These are phyloP conservation scores for Monomorium pharaonis DNA, from an alignment of 1,140 invertebrate genomes.

Conservation along the genomic window DNA sequence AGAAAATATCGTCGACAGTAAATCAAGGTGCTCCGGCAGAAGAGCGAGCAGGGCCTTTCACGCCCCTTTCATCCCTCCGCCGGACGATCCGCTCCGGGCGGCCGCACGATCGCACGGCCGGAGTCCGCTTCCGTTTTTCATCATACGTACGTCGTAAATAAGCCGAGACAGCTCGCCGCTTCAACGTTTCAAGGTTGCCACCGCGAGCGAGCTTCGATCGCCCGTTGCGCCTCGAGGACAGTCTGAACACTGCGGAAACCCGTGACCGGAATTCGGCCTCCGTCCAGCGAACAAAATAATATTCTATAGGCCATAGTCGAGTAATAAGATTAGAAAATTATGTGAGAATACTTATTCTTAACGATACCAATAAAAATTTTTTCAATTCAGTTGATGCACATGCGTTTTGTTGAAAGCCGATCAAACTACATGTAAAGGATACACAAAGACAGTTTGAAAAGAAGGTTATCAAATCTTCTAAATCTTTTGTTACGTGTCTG, in stretches of 20 bases:
- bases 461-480: not conserved
- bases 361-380: not conserved
- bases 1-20: slow-evolving; percentile 82
- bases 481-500: no score
- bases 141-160: slow-evolving; percentile 74
- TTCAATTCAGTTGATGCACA: not conserved
- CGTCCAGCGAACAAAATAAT: not conserved
- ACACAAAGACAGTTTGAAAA: not conserved
- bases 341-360: not conserved
- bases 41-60: slow-evolving; percentile 68
- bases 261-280: not conserved
- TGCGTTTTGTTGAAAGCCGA: not conserved
- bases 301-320: not conserved
- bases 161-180: not conserved
- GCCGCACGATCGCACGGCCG: slow-evolving; percentile 65
- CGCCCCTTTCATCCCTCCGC: slow-evolving; percentile 60
- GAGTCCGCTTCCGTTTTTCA: slow-evolving; percentile 76
- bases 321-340: not conserved
- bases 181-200: slow-evolving; percentile 53
- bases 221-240: not conserved
- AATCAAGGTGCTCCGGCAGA: slow-evolving; percentile 81
- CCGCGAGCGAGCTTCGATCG: slow-evolving; percentile 31
- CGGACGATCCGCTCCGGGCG: slow-evolving; percentile 59
- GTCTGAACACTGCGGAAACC: not conserved
- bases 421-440: not conserved